Conservation (phyloP, 2,888 invertebrate genomes). For the Pyrochroa serraticornis region DNA sequence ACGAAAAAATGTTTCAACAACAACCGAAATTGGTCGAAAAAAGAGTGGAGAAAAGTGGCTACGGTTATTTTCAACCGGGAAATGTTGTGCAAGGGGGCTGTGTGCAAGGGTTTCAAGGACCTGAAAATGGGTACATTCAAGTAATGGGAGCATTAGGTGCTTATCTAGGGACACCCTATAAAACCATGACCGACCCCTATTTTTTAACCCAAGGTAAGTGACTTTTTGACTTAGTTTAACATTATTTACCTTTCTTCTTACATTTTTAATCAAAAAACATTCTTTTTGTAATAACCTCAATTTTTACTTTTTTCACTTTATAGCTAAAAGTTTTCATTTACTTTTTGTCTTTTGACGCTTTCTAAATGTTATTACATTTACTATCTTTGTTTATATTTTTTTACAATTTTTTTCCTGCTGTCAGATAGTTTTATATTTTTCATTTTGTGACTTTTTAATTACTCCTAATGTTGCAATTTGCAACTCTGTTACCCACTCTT, state of each 20-base stretch:
- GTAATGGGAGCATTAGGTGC: constrained; percentile 74
- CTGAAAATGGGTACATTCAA: constrained; percentile 68
- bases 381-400: too few relatives aligned
- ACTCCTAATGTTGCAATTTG: too few relatives aligned
- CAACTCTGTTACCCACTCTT: too few relatives aligned
- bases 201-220: constrained; percentile 72
- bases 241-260: not conserved
- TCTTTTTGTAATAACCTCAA: not conserved
- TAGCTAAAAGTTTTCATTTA: too few relatives aligned
- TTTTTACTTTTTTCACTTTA: too few relatives aligned
- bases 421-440: too few relatives aligned
- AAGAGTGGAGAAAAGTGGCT: constrained; percentile 38
- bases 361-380: too few relatives aligned
- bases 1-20: constrained; percentile 36
- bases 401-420: too few relatives aligned
- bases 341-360: too few relatives aligned
- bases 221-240: not conserved
- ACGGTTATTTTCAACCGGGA: constrained; percentile 48
- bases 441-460: too few relatives aligned
- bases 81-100: constrained; percentile 47
- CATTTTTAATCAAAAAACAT: not conserved
- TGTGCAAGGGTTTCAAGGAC: constrained; percentile 51
- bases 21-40: constrained; percentile 40
- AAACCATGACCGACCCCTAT: constrained; percentile 73
- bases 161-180: constrained; percentile 71